Evolutionary conservation across 2,888 invertebrate genomes (phyloP).

Genomic region (Volucella inflata): DNA sequence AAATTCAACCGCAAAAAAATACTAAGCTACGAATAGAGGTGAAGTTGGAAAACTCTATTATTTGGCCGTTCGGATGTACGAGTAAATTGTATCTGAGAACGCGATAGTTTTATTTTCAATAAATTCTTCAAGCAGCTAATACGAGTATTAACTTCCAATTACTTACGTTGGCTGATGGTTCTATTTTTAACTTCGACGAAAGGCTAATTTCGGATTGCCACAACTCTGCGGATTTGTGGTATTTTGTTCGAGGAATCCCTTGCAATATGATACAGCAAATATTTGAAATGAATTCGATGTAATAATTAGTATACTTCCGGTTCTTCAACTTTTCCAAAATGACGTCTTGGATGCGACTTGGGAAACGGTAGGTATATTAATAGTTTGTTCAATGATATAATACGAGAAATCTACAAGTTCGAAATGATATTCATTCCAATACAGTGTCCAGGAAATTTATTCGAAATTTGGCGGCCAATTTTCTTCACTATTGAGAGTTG

Average conservation of each 20-base stretch:
- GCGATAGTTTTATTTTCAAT: not conserved
- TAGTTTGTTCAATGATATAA: too few species aligned
- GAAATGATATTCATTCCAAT: too few species aligned
- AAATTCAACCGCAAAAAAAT: conserved; percentile 15
- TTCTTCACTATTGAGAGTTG: too few species aligned
- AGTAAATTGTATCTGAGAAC: conserved; percentile 9
- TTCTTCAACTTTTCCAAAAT: too few species aligned
- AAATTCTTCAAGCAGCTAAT: not conserved
- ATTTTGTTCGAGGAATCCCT: conserved; percentile 1
- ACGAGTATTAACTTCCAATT: conserved; percentile 42
- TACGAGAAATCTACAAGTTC: too few species aligned
- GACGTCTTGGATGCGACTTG: too few species aligned
- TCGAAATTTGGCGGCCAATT: too few species aligned
- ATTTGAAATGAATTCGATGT: not conserved
- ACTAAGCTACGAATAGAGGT: too few species aligned
- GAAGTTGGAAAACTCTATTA: not conserved
- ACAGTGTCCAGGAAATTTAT: too few species aligned
- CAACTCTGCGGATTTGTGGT: not conserved
- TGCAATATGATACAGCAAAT: conserved; percentile 12
- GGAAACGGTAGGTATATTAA: too few species aligned
- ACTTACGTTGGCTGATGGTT: conserved; percentile 3
- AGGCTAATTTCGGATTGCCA: conserved; percentile 7
- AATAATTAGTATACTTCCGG: too few species aligned
- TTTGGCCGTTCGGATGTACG: not conserved
- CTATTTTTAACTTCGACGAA: not conserved